Conservation (phyloP, 1,140 invertebrate species). For the Sesamia nonagrioides region DNA sequence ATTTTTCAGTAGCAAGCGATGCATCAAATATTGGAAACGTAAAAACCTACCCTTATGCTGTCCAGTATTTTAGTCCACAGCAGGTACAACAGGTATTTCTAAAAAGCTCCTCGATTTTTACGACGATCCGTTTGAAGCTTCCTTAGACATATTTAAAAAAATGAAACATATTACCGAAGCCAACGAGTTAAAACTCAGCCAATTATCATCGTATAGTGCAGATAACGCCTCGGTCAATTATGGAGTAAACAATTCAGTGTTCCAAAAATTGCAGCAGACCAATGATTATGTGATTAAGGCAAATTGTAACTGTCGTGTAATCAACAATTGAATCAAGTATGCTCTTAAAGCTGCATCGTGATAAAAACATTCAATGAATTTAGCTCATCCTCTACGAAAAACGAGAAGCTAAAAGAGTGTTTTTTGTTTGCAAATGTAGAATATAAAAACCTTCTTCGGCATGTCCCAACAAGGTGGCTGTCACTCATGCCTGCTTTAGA, state of each 20-base stretch:
- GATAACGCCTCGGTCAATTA: not conserved
- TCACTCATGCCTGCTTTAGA: not conserved
- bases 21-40: not conserved
- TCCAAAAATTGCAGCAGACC: not conserved
- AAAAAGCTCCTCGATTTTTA: too few relatives aligned
- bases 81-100: too few relatives aligned
- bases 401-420: not conserved
- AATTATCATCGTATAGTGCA: not conserved
- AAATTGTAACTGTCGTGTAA: not conserved
- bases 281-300: not conserved
- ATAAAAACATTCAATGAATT: slow-evolving; percentile 1
- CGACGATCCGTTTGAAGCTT: too few relatives aligned
- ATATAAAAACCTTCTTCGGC: not conserved
- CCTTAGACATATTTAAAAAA: too few relatives aligned
- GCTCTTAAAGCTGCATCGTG: slow-evolving; percentile 5
- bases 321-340: not conserved
- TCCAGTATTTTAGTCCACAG: too few relatives aligned
- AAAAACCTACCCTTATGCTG: slow-evolving; percentile 2
- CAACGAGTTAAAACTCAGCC: too few relatives aligned
- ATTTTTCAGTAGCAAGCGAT: not conserved
- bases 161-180: too few relatives aligned
- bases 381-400: not conserved
- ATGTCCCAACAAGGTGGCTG: slow-evolving; percentile 1
- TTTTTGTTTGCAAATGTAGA: not conserved
- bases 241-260: not conserved